Evolutionary conservation across 2,113 vertebrate species (phyloP), one percentile per base, ranked within the genome.

Genomic region (Sula dactylatra): DNA sequence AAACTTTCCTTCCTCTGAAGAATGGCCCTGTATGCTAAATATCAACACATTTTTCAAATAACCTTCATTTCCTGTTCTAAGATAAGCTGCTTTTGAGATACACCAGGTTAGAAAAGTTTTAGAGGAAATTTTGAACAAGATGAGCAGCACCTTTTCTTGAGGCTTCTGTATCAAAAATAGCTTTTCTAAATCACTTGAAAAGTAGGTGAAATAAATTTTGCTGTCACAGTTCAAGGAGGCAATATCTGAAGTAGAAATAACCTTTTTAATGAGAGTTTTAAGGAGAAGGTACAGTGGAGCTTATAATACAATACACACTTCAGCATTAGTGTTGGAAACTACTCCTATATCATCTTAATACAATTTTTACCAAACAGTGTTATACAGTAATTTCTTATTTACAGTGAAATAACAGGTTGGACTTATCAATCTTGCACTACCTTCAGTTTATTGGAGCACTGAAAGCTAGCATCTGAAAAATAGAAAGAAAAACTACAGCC

Each of bases 111-210:
- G 40, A 78, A 73, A 77, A 52, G 19, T 65, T 86, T 86, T 47
- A 49, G 65, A 61, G 11, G 36, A 93, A 71, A 79, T 87, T 77
- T 80, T 89, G 40, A 86, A 47, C 36, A 54, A 89, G 49, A 70
- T 83, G 22, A 93, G 32, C 42, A 82, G 50, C 56, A 58, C 40
- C 31, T 96, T 79, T 82, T 82, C 49, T 82, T 70, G 66, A 88
- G 25, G 12, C 20, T 9, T 78, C 40, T 88, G 20, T 49, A 36
- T 72, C 49, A 93, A 95, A 94, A 90, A 62, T 32, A 87, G 36
- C 42, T 90, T 88, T 95, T 86, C 26, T 40, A 88, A 92, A 96
- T 82, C 45, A 70, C 62, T 22, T 90, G 77, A 82, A 69, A 83
- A 31, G n/a, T 0, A 5, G n/a, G 50, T 34, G 86, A 93, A 88